A percentile compares a stretch with the other conserved stretches of the same genome.
Conservation (phyloP, 2,113 vertebrate genomes). For the Strix aluco region DNA sequence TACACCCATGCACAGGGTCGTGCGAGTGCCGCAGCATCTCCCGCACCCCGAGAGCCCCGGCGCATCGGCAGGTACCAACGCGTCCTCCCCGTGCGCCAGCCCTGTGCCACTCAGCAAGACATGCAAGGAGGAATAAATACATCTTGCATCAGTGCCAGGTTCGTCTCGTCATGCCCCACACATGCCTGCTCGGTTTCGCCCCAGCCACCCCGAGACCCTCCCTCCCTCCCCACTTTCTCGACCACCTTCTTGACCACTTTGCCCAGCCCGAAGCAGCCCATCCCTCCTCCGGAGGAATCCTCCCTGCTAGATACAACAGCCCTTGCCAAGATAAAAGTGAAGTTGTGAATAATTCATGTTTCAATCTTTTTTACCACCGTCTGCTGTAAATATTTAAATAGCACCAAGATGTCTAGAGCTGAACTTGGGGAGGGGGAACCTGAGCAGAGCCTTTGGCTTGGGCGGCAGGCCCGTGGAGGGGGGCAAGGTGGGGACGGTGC, state of each 20-base stretch:
- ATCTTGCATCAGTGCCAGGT: rapidly evolving
- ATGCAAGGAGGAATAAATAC: rapidly evolving
- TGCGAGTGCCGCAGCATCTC: not conserved
- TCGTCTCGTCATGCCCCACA: rapidly evolving
- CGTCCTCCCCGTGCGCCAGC: rapidly evolving
- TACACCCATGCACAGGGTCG: rapidly evolving
- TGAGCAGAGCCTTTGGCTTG: not conserved
- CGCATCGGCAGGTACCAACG: rapidly evolving
- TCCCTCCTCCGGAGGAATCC: not conserved
- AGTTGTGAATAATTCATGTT: slow-evolving; percentile 75
- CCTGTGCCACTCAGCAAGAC: rapidly evolving
- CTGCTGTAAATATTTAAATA: slow-evolving; percentile 74
- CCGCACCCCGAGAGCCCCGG: rapidly evolving
- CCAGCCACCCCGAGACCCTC: rapidly evolving
- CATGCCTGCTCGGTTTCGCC: rapidly evolving
- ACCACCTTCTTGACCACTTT: not conserved
- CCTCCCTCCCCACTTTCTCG: not conserved
- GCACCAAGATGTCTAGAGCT: slow-evolving; percentile 37
- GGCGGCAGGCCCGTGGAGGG: not conserved
- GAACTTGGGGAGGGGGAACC: not conserved
- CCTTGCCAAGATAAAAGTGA: slow-evolving; percentile 68
- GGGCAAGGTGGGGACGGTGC: not conserved
- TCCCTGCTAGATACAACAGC: not conserved
- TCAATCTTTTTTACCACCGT: slow-evolving; percentile 53
- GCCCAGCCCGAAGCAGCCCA: not conserved